These are phyloP conservation scores for Heliornis fulica DNA, from an alignment of 2,113 vertebrate genomes.

Conservation along the genomic window DNA sequence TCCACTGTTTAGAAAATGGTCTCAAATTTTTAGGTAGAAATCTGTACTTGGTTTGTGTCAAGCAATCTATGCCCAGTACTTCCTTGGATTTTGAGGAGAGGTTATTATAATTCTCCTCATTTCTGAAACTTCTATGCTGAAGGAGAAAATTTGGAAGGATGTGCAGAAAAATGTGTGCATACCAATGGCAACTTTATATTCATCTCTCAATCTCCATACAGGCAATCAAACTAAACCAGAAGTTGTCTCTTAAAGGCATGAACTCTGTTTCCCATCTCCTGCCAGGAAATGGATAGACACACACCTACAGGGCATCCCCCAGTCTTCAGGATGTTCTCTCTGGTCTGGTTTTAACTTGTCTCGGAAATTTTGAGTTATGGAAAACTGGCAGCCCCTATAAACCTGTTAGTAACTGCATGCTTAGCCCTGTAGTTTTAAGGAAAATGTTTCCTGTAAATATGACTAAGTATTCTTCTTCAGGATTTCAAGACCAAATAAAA, in stretches of 20 bases:
- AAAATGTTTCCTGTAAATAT: neutral
- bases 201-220: neutral
- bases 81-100: neutral
- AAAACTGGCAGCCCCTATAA: neutral
- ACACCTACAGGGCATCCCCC: neutral
- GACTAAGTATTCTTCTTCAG: neutral
- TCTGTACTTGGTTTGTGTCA: neutral
- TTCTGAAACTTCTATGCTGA: neutral
- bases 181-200: neutral
- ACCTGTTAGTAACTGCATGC: neutral
- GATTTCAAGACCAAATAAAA: neutral
- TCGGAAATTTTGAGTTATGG: neutral
- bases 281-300: neutral
- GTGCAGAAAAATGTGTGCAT: neutral
- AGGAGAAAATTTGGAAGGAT: neutral
- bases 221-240: neutral
- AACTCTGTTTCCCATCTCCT: neutral
- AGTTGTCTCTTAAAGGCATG: neutral
- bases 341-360: neutral
- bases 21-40: neutral
- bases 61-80: neutral
- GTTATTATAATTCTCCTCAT: neutral
- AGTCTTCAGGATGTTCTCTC: neutral
- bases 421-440: neutral
- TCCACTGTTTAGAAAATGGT: neutral